Evolutionary conservation across 2,113 vertebrate genomes (phyloP).

Genomic region (Chaetodon auriga): DNA sequence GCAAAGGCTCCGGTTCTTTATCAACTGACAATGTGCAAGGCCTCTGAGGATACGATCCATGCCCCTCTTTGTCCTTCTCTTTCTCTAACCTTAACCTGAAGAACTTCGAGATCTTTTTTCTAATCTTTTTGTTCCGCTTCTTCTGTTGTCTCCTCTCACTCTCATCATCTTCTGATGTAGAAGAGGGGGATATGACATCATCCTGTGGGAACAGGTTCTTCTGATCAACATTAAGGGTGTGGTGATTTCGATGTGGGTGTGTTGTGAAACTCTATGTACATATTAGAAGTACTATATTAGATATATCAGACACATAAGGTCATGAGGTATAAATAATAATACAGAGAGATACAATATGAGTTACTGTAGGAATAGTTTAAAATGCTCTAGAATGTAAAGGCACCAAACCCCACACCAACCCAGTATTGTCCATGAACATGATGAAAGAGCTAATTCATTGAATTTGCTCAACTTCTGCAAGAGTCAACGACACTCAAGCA

Average conservation of each 20-base stretch:
- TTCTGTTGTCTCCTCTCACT: slow-evolving; percentile 63
- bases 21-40: slow-evolving; percentile 3
- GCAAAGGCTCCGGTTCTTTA: rapidly evolving
- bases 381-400: too few relatives aligned
- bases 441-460: too few relatives aligned
- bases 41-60: slow-evolving; percentile 15
- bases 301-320: too few relatives aligned
- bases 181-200: slow-evolving; percentile 42
- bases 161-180: slow-evolving; percentile 77
- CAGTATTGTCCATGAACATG: too few relatives aligned
- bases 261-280: too few relatives aligned
- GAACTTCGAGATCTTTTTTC: slow-evolving; percentile 57
- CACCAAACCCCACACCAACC: too few relatives aligned
- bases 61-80: slow-evolving; percentile 42
- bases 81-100: slow-evolving; percentile 66
- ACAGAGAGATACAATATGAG: too few relatives aligned
- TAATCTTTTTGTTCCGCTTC: slow-evolving; percentile 68
- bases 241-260: neutral
- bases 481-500: too few relatives aligned
- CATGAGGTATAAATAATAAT: too few relatives aligned
- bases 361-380: too few relatives aligned
- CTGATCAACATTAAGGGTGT: slow-evolving; percentile 1
- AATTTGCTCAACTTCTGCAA: too few relatives aligned
- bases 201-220: slow-evolving; percentile 50
- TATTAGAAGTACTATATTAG: too few relatives aligned